These are phyloP conservation scores for Otis tarda DNA, from an alignment of 2,113 vertebrate species.

Conservation along the genomic window DNA sequence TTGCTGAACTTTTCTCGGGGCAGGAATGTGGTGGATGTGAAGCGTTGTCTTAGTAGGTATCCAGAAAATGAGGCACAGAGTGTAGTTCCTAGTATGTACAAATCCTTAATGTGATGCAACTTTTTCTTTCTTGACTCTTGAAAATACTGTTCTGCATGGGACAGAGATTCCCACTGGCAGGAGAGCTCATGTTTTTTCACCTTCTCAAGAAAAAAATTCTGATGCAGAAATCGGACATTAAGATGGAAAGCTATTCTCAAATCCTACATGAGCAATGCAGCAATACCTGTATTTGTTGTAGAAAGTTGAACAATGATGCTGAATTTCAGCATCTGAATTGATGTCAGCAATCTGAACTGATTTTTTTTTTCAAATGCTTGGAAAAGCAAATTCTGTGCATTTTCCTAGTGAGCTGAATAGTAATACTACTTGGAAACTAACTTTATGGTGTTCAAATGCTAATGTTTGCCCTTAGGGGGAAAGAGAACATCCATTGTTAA, in stretches of 20 bases:
- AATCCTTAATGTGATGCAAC: neutral
- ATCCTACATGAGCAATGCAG: neutral
- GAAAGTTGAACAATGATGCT: neutral
- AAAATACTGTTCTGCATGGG: neutral
- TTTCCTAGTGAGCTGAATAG: neutral
- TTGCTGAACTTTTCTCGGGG: neutral
- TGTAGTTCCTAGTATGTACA: neutral
- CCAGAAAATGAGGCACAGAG: neutral
- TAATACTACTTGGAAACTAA: neutral
- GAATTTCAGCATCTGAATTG: neutral
- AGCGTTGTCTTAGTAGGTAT: neutral
- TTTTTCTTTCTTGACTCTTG: neutral
- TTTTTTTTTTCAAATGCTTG: neutral
- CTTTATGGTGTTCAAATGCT: neutral
- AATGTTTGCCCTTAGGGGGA: neutral
- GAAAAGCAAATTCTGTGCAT: neutral
- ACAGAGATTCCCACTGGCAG: neutral
- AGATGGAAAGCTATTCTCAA: neutral
- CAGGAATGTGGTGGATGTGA: neutral
- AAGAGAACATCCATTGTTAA: neutral
- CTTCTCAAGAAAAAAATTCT: neutral
- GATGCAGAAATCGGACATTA: neutral
- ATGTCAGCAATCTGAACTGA: too few species aligned
- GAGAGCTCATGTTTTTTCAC: constrained; percentile 21
- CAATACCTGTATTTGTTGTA: neutral